Conservation (phyloP, 2,888 invertebrate species). For the Polyommatus iphigenia region DNA sequence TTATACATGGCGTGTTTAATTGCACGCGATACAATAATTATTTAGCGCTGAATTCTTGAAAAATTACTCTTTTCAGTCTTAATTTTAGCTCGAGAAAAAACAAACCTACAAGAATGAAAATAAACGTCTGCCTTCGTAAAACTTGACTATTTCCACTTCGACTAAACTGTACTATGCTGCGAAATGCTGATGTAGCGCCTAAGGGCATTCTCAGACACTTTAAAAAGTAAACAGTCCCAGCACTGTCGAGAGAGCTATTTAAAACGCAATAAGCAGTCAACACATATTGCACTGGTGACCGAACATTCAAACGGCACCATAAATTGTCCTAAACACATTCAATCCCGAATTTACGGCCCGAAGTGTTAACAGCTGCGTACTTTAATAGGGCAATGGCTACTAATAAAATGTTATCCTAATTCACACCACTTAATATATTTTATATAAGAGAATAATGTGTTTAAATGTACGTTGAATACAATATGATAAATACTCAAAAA, state of each 20-base stretch:
- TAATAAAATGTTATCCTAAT: neutral
- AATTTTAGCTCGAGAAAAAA: neutral
- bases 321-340: conserved; percentile 59
- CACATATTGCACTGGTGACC: neutral
- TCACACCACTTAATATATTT: neutral
- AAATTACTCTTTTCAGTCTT: neutral
- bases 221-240: neutral
- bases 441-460: neutral
- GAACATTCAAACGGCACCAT: conserved; percentile 45
- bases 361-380: conserved; percentile 6
- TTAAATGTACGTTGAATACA: neutral
- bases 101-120: neutral
- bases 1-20: neutral
- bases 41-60: neutral
- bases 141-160: neutral
- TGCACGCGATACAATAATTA: neutral
- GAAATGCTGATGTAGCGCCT: neutral
- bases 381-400: neutral
- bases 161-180: neutral
- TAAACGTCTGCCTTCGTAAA: neutral
- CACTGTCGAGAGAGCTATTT: neutral
- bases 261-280: conserved; percentile 24
- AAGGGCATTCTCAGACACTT: neutral
- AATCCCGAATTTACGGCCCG: conserved; percentile 56
- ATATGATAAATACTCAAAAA: neutral